Evolutionary conservation across 92 coral and sea anemone genomes (phyloP).

Genomic region (Siderastrea siderea): DNA sequence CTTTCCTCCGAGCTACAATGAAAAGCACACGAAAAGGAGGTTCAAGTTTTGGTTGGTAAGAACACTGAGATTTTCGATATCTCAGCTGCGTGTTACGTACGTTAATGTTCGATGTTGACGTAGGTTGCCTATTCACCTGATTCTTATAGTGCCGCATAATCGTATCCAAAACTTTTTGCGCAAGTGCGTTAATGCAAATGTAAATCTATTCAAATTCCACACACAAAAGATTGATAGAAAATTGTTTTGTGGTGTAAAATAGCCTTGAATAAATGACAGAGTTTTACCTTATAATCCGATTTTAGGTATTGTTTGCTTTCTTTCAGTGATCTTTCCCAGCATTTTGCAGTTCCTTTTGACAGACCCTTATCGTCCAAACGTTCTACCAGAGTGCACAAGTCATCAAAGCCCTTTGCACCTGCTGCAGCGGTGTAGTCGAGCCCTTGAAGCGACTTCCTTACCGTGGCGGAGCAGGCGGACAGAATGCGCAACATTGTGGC

Average conservation of each 20-base stretch:
- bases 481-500: slow-evolving; percentile 32
- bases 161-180: too few relatives aligned
- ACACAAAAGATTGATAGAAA: not conserved
- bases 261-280: not conserved
- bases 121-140: too few relatives aligned
- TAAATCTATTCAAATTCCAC: too few relatives aligned
- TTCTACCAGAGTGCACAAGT: slow-evolving; percentile 31
- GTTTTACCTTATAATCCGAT: slow-evolving; percentile 12
- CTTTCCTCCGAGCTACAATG: too few relatives aligned
- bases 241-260: not conserved
- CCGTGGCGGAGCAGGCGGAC: slow-evolving; percentile 25
- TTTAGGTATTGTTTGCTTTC: slow-evolving; percentile 42
- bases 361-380: slow-evolving; percentile 8
- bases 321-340: slow-evolving; percentile 30
- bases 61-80: too few relatives aligned
- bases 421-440: slow-evolving; percentile 41
- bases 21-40: too few relatives aligned
- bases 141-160: too few relatives aligned
- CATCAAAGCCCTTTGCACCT: slow-evolving; percentile 57
- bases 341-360: slow-evolving; percentile 8
- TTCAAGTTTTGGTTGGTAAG: too few relatives aligned
- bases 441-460: slow-evolving; percentile 20
- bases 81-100: too few relatives aligned
- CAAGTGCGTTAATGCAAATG: too few relatives aligned
- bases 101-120: too few relatives aligned